Percentiles rank a stretch among this genome's conserved stretches.
phyloP scores from a whole-genome alignment of 1,140 invertebrate species.

The Zaprionus africanus region DNA sequence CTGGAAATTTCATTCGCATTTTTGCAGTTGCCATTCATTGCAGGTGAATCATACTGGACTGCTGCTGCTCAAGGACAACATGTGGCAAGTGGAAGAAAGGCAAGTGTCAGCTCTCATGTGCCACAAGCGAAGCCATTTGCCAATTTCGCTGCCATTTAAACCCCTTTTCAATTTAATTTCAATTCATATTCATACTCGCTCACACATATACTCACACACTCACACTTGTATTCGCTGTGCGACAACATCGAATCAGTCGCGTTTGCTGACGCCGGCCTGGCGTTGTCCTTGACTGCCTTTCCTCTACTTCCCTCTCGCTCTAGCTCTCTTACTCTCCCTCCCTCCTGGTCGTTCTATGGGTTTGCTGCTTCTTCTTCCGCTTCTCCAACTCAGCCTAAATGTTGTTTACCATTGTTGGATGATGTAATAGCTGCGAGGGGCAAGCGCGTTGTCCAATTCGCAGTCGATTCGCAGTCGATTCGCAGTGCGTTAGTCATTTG shows the following conservation, averaged over 20 bases:
- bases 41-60: constrained; percentile 1
- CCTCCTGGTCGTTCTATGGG: too few relatives aligned
- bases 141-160: constrained; percentile 29
- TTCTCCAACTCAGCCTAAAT: constrained; percentile 15
- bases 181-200: constrained; percentile 16
- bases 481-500: constrained; percentile 44
- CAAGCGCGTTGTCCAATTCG: constrained; percentile 22
- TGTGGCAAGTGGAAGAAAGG: neutral
- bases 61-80: constrained; percentile 14
- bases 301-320: constrained; percentile 2
- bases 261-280: constrained; percentile 45
- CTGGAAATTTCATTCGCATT: neutral
- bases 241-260: neutral
- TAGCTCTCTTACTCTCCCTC: neutral
- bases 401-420: constrained; percentile 33
- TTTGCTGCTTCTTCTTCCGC: neutral
- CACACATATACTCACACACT: neutral
- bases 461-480: constrained; percentile 35
- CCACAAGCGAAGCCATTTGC: constrained; percentile 16
- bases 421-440: constrained; percentile 38
- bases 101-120: neutral
- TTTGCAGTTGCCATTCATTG: neutral
- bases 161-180: constrained; percentile 30
- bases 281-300: constrained; percentile 51
- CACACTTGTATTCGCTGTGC: neutral